These are phyloP conservation scores for Ctenoplectra terminalis DNA, from an alignment of 1,140 invertebrate genomes.

Conservation along the genomic window DNA sequence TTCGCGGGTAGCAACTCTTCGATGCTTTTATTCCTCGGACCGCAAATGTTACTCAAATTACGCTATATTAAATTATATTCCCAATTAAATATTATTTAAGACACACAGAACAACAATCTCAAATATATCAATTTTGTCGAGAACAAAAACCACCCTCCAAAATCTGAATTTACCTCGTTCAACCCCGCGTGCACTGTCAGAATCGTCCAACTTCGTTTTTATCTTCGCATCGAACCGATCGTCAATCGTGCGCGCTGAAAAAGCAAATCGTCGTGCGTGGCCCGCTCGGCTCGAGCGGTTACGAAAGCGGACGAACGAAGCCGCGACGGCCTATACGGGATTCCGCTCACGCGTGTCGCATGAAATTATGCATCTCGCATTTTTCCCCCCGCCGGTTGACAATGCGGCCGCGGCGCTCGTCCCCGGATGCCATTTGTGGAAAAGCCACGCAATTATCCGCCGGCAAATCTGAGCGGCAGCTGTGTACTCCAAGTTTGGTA, in stretches of 20 bases:
- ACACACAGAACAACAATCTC: too few species aligned
- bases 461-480: constrained; percentile 80
- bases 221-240: not conserved
- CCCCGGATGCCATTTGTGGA: constrained; percentile 79
- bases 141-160: too few species aligned
- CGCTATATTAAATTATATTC: too few species aligned
- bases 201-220: not conserved
- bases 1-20: too few species aligned
- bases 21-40: too few species aligned
- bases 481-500: constrained; percentile 77
- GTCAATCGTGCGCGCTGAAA: not conserved
- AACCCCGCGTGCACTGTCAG: constrained; percentile 16
- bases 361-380: constrained; percentile 70
- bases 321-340: constrained; percentile 58
- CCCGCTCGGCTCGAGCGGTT: not conserved
- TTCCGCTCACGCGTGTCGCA: constrained; percentile 70
- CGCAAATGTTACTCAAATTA: too few species aligned
- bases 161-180: too few species aligned
- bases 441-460: constrained; percentile 80
- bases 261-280: not conserved
- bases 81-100: too few species aligned
- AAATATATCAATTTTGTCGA: too few species aligned
- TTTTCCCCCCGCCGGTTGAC: constrained; percentile 35
- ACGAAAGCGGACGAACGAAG: constrained; percentile 22
- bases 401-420: constrained; percentile 49